A percentile compares a stretch with the other conserved stretches of the same genome.
phyloP scores from a whole-genome alignment of 2,888 invertebrate species.

The Drosophila prostipennis region DNA sequence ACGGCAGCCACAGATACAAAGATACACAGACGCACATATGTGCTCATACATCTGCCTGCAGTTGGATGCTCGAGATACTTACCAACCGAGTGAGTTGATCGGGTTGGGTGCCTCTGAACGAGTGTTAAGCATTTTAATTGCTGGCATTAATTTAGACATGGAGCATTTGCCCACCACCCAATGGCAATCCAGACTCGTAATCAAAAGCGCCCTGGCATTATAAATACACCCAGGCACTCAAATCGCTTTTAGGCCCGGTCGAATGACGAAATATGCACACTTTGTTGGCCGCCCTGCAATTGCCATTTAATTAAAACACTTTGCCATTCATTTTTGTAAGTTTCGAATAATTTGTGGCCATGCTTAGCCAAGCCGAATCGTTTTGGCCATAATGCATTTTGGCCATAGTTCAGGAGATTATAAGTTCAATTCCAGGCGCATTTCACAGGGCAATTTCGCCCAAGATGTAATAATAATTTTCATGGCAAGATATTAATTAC shows the following conservation, averaged over 20 bases:
- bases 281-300: slow-evolving; percentile 13
- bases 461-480: too few relatives aligned
- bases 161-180: slow-evolving; percentile 20
- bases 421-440: slow-evolving; percentile 4
- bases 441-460: neutral
- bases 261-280: slow-evolving; percentile 10
- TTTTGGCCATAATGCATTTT: slow-evolving; percentile 24
- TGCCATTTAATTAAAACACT: slow-evolving; percentile 70
- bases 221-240: slow-evolving; percentile 55
- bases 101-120: slow-evolving; percentile 37
- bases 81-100: slow-evolving; percentile 39
- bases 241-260: slow-evolving; percentile 28
- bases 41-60: neutral
- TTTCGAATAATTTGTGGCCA: slow-evolving; percentile 23
- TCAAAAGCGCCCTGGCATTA: slow-evolving; percentile 50
- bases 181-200: slow-evolving; percentile 14
- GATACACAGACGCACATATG: slow-evolving; percentile 1
- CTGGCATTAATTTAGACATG: slow-evolving; percentile 66
- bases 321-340: slow-evolving; percentile 34
- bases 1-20: neutral
- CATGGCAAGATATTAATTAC: too few relatives aligned
- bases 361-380: slow-evolving; percentile 31
- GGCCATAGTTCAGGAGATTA: slow-evolving; percentile 6
- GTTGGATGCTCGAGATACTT: neutral
- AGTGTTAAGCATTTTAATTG: slow-evolving; percentile 76